These are phyloP conservation scores for Chymomyza fuscimana DNA, from an alignment of 2,888 invertebrate species.

Conservation along the genomic window DNA sequence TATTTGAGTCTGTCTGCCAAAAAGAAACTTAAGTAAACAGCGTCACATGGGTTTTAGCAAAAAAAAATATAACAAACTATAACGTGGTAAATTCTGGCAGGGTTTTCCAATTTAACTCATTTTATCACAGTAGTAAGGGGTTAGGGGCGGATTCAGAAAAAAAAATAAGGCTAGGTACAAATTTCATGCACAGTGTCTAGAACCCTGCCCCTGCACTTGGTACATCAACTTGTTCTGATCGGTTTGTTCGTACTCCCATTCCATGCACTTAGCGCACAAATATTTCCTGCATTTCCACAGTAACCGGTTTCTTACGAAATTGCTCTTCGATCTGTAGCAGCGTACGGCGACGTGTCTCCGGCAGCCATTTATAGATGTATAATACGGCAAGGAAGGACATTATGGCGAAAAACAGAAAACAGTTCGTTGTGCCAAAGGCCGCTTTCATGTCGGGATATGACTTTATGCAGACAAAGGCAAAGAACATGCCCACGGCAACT, in stretches of 20 bases:
- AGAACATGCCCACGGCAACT: constrained; percentile 83
- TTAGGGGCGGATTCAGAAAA: too few relatives aligned
- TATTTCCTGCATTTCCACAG: constrained; percentile 68
- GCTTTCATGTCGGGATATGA: constrained; percentile 83
- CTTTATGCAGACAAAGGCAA: constrained; percentile 85
- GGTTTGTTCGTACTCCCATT: neutral
- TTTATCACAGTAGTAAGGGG: constrained; percentile 21
- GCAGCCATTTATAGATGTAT: constrained; percentile 83
- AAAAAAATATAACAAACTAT: neutral
- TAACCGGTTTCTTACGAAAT: constrained; percentile 57
- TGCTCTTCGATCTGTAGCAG: constrained; percentile 85
- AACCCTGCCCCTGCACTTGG: neutral
- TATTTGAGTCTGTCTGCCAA: neutral
- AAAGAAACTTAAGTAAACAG: neutral
- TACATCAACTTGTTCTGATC: constrained; percentile 2
- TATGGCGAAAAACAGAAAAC: constrained; percentile 84
- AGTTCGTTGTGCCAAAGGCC: constrained; percentile 82
- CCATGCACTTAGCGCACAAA: constrained; percentile 25
- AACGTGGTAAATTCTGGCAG: neutral
- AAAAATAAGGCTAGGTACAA: too few relatives aligned
- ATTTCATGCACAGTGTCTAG: too few relatives aligned
- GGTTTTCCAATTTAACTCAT: neutral
- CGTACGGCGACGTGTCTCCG: constrained; percentile 86
- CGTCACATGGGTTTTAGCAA: neutral
- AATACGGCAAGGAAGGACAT: constrained; percentile 83